phyloP scores from a whole-genome alignment of 2,888 invertebrate genomes.

The Pristionchus entomophagus region DNA sequence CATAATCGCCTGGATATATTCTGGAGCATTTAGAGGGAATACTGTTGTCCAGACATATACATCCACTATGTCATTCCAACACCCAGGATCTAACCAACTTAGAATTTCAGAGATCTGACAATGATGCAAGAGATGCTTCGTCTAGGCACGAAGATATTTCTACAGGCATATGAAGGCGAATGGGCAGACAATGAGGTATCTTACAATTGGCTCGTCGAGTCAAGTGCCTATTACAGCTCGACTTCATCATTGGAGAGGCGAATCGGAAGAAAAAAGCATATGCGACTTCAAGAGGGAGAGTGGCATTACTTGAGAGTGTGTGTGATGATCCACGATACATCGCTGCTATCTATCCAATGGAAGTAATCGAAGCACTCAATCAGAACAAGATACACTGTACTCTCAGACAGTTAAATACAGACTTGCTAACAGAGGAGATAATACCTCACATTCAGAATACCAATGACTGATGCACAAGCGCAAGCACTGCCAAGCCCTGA shows the following conservation, averaged over 20 bases:
- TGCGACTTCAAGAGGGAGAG: not conserved
- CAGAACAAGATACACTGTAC: constrained; percentile 28
- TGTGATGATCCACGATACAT: constrained; percentile 8
- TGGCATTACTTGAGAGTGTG: not conserved
- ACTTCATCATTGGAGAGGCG: not conserved
- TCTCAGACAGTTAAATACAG: constrained; percentile 19
- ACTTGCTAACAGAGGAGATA: too few relatives aligned
- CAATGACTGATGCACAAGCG: not conserved
- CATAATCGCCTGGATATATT: not conserved
- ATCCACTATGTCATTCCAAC: not conserved
- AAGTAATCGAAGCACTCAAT: constrained; percentile 30
- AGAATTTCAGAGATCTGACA: not conserved
- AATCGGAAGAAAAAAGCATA: not conserved
- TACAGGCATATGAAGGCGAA: constrained; percentile 16
- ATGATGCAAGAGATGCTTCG: constrained; percentile 11
- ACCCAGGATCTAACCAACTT: too few relatives aligned
- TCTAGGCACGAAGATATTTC: constrained; percentile 13
- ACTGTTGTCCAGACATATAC: constrained; percentile 19
- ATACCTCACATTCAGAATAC: not conserved
- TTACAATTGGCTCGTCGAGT: too few relatives aligned
- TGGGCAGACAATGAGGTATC: constrained; percentile 12
- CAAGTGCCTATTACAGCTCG: too few relatives aligned
- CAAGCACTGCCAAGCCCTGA: not conserved
- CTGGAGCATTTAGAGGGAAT: constrained; percentile 10
- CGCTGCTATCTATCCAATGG: constrained; percentile 7